Percentiles rank a stretch among this genome's conserved stretches.
Conservation (phyloP, 64 coral and sea anemone species). For the Montipora capricornis region DNA sequence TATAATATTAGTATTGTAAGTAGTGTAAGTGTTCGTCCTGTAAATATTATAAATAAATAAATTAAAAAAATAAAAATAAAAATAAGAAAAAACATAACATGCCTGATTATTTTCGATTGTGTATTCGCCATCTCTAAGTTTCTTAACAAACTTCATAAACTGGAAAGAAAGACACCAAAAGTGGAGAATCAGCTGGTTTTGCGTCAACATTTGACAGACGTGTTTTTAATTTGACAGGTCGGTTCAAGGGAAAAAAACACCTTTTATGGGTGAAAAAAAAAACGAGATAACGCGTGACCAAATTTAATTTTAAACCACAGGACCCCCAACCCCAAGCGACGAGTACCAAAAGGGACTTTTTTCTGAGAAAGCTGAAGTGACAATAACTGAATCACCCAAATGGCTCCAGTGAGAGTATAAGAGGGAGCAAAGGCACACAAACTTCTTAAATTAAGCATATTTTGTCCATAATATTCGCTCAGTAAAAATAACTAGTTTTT, state of each 20-base stretch:
- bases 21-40: too few species aligned
- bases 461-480: neutral
- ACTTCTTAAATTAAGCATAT: neutral
- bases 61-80: neutral
- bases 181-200: neutral
- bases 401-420: too few species aligned
- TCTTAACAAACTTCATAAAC: constrained; percentile 99
- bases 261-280: neutral
- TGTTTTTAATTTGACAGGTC: neutral
- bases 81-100: constrained; percentile 51
- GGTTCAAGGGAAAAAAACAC: neutral
- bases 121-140: constrained; percentile 96
- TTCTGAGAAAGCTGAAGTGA: too few species aligned
- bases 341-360: too few species aligned
- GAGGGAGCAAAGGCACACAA: too few species aligned
- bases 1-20: too few species aligned
- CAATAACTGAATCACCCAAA: too few species aligned
- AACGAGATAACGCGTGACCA: too few species aligned
- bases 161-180: constrained; percentile 70
- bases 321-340: too few species aligned
- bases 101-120: constrained; percentile 98
- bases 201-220: too few species aligned
- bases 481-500: too few species aligned
- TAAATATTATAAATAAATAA: too few species aligned
- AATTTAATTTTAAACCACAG: neutral